Percentiles rank a stretch among this genome's conserved stretches.
Conservation (phyloP, 2,888 invertebrate genomes). For the Strigamia maritima region DNA sequence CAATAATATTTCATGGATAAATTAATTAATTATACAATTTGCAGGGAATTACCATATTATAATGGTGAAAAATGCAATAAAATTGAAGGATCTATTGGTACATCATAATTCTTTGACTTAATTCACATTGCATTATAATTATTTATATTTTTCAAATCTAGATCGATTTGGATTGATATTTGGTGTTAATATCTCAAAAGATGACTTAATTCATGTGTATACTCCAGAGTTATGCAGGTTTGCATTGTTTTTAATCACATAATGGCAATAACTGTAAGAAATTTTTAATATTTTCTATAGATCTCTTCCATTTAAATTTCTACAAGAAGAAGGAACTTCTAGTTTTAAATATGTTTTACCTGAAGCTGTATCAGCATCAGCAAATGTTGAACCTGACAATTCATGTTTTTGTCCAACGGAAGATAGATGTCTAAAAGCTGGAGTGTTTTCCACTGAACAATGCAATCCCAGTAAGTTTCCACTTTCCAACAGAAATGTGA, state of each 20-base stretch:
- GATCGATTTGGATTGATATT: background rate
- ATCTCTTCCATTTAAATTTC: background rate
- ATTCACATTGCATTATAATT: too few species aligned
- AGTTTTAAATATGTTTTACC: background rate
- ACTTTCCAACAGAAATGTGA: too few species aligned
- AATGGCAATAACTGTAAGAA: background rate
- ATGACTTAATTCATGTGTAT: background rate
- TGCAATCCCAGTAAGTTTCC: background rate
- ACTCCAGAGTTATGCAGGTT: background rate
- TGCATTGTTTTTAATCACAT: background rate
- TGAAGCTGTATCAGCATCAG: background rate
- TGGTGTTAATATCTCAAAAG: background rate
- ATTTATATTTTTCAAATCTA: background rate
- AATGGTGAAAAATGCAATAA: too few species aligned
- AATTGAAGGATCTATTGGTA: too few species aligned
- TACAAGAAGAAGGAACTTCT: background rate
- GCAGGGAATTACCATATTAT: too few species aligned
- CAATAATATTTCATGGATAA: too few species aligned
- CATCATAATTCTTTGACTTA: too few species aligned
- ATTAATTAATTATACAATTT: too few species aligned
- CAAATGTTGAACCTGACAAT: too few species aligned
- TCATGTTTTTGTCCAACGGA: too few species aligned
- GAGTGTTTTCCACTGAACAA: background rate
- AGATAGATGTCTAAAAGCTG: background rate
- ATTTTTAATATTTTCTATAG: too few species aligned